Base-by-base conservation (phyloP, 30 jellyfish, hydroid and myxozoan species). In the Cassiopea xamachana region DNA sequence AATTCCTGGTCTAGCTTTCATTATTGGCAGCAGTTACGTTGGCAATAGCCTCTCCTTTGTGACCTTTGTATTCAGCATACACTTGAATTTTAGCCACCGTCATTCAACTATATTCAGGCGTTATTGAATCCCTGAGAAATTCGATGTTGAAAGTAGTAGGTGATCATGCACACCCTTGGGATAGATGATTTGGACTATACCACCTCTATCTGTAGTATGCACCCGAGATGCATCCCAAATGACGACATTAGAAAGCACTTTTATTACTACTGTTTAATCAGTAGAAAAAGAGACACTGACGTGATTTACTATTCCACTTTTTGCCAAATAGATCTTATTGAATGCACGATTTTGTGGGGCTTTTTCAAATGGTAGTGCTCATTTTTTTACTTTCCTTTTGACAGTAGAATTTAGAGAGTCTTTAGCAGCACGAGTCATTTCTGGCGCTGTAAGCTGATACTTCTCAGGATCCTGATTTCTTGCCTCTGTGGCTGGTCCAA, bases 391-490 rank as follows among this genome's bases (percentile, higher is more conserved):
- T 80, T 46, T 75, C 67, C 27, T 60, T 80, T 75, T 27, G 58
- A 74, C 19, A 75, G 67, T 15, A 62, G 79, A 50, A 49, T 55
- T 82, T 70, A 69, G 64, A 69, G 64, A 61, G 47, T 62, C 91
- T 82, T 82, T 82, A 64, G 46, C 91, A 18, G 64, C 72, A 82
- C 82, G 82, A 82, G 91, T 62, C 19, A 82, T 69, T 69, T 69
- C 91, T 82, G 82, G 82, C 72, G 73, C 91, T 82, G 91, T 82
- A 45, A 82, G 91, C 91, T 60, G 91, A 82, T 82, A 82, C 64
- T 82, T 9, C 64, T 82, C 3, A 43, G 91, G 82, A 82, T 82
- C 82, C 82, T 82, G 91, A 82, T 69, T 67, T 82, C 91, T 82
- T 69, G 82, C 73, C 64, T 46, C 73, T 60, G 71, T 60, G 82